Conservation (phyloP, 2,888 invertebrate genomes). For the Elegia similella region DNA sequence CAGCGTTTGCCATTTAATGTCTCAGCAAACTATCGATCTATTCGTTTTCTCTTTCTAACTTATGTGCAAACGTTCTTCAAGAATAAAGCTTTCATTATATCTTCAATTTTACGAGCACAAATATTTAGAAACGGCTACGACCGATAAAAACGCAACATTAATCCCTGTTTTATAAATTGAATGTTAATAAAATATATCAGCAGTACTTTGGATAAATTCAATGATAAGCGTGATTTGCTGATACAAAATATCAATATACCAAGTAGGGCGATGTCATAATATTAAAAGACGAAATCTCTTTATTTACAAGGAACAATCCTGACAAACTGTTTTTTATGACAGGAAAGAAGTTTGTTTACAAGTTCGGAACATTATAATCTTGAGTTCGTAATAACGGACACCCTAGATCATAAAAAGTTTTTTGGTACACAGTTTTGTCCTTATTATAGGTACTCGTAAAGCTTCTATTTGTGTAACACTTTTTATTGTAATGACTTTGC, state of each 20-base stretch:
- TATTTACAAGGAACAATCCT: background rate
- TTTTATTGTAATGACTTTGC: too few species aligned
- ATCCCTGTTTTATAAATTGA: background rate
- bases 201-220: background rate
- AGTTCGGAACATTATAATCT: background rate
- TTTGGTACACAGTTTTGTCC: background rate
- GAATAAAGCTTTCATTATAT: slow-evolving; percentile 26
- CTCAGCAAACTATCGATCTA: slow-evolving; percentile 76
- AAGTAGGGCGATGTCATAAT: background rate
- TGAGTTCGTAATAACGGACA: background rate
- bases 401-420: background rate
- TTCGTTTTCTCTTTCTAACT: slow-evolving; percentile 74
- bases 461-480: too few species aligned
- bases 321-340: background rate
- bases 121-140: slow-evolving; percentile 2
- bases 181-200: background rate
- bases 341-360: background rate
- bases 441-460: too few species aligned
- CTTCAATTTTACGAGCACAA: slow-evolving; percentile 22
- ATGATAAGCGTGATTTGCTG: background rate
- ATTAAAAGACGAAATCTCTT: background rate
- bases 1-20: slow-evolving; percentile 76
- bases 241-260: background rate
- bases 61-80: slow-evolving; percentile 53
- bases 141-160: slow-evolving; percentile 6